Base-by-base conservation (phyloP, 2,113 vertebrate genomes). In the Percopsis transmontana region DNA sequence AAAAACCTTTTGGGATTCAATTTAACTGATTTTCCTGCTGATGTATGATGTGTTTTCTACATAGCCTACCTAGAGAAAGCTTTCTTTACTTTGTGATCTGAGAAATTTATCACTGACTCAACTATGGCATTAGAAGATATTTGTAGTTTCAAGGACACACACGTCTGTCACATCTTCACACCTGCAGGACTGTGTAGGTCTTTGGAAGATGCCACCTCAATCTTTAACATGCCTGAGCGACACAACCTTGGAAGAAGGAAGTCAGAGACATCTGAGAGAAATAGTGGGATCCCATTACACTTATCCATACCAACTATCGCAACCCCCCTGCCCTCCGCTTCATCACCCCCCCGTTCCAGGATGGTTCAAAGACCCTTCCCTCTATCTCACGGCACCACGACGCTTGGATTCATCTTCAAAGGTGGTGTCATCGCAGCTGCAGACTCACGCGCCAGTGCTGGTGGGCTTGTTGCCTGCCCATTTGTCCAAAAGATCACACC, bases 401-500 rank as follows among this genome's bases (percentile, higher is more conserved):
- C 94, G 0, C 68, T 96, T 68, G 92, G 91, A 18, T 95, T 95
- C 75, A 84, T 91, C 56, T 94, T 93, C 82, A 86, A 88, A 40
- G 90, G 90, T 0, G 94, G 94, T 0, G 91, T 94, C 52, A 92
- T 95, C 1, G 94, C 92, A 2, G 94, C 94, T 0, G 94, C 93
- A 0, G 94, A 95, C 66, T 93, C 93, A 0, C 91, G 95, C 0
- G 93, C 94, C 41, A 95, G 94, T 79, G 91, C 92, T 0, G 88
- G 78, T 3, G 85, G 80, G 20, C 90, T 93, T 2, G 92, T 95
- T 38, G 84, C 74, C 2, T 93, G 92, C 53, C 92, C 94, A 0
- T 64, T 72, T 45, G 89, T 90, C 20, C 62, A 84, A 18, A 95
- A 96, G 80, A 88, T 94, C 51, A 90, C 83, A 6, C 92, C 93